phyloP scores from a whole-genome alignment of 1,140 invertebrate genomes.

The Apis mellifera region DNA sequence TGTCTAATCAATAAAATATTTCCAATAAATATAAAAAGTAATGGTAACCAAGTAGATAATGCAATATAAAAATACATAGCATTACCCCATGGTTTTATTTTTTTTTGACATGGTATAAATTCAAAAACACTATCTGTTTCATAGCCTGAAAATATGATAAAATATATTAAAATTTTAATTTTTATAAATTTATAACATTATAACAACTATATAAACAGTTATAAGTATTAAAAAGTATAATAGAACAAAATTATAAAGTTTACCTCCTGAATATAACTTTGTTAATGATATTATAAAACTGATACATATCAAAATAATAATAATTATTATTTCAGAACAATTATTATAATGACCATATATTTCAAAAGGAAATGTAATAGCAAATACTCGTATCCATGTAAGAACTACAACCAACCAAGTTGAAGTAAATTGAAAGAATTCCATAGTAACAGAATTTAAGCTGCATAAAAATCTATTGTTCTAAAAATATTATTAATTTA shows the following conservation, averaged over 20 bases:
- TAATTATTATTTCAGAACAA: slow-evolving; percentile 61
- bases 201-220: not conserved
- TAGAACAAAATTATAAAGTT: not conserved
- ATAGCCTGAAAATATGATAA: slow-evolving; percentile 67
- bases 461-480: slow-evolving; percentile 68
- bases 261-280: slow-evolving; percentile 70
- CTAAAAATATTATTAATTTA: slow-evolving; percentile 53
- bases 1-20: slow-evolving; percentile 73
- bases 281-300: slow-evolving; percentile 69
- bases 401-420: slow-evolving; percentile 71
- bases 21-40: slow-evolving; percentile 73
- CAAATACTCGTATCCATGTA: slow-evolving; percentile 69
- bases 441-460: slow-evolving; percentile 67
- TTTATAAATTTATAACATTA: not conserved
- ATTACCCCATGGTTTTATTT: slow-evolving; percentile 69
- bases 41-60: slow-evolving; percentile 75
- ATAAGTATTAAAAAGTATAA: not conserved
- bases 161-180: not conserved
- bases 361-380: slow-evolving; percentile 68
- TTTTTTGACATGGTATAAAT: slow-evolving; percentile 71
- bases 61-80: slow-evolving; percentile 75
- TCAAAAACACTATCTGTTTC: slow-evolving; percentile 77
- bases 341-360: slow-evolving; percentile 54
- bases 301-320: slow-evolving; percentile 60
- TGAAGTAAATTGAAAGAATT: slow-evolving; percentile 72